These are phyloP conservation scores for Liparis tanakae DNA, from an alignment of 2,797 vertebrate species.

Conservation along the genomic window DNA sequence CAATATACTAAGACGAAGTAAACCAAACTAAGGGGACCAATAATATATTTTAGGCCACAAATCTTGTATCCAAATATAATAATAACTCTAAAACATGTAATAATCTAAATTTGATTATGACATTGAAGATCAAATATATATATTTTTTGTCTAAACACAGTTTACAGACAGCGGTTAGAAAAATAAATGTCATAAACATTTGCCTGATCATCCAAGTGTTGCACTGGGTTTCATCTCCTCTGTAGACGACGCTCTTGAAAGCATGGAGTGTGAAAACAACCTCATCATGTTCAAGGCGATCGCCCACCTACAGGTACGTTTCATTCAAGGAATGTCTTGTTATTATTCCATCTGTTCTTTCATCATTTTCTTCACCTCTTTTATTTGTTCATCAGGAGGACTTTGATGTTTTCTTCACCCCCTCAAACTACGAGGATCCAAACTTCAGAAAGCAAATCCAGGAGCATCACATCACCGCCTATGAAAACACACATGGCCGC, in stretches of 20 bases:
- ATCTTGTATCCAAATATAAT: neutral
- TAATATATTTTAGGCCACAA: neutral
- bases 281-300: constrained; percentile 89
- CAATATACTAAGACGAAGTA: too few species aligned
- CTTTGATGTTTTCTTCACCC: constrained; percentile 91
- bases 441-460: constrained; percentile 84
- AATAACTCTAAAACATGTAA: neutral
- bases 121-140: neutral
- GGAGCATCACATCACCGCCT: constrained; percentile 86
- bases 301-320: constrained; percentile 87
- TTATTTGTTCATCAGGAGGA: constrained; percentile 82
- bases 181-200: neutral
- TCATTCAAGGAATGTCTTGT: neutral
- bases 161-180: neutral
- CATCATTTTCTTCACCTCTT: neutral
- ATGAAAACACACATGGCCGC: constrained; percentile 77
- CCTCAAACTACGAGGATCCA: constrained; percentile 86
- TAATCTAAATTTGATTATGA: neutral
- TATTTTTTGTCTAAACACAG: neutral
- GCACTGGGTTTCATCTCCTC: constrained; percentile 2
- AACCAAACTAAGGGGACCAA: neutral
- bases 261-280: constrained; percentile 84
- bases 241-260: constrained; percentile 87
- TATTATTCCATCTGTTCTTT: neutral
- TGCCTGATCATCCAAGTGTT: constrained; percentile 7